These are phyloP conservation scores for Barbus barbus DNA, from an alignment of 2,113 vertebrate species.

Conservation along the genomic window DNA sequence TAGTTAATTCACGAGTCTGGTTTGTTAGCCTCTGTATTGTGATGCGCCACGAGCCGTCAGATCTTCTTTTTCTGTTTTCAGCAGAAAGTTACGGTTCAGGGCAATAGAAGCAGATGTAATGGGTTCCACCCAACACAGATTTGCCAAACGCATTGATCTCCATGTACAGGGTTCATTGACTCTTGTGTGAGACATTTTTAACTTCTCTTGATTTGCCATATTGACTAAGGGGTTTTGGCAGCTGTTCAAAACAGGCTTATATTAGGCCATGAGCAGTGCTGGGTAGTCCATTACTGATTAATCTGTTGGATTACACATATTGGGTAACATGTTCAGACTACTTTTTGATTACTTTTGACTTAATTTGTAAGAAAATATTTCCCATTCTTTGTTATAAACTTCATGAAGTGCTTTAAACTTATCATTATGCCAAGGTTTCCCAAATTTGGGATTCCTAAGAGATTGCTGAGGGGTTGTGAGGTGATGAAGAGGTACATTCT, in stretches of 20 bases:
- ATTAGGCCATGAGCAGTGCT: no score
- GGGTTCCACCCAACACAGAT: slow-evolving; percentile 51
- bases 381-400: no score
- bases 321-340: no score
- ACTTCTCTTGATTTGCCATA: slow-evolving; percentile 45
- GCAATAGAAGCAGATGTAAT: slow-evolving; percentile 46
- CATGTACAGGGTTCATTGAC: slow-evolving; percentile 58
- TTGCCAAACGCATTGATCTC: slow-evolving; percentile 61
- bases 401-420: no score
- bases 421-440: no score
- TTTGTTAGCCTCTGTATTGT: slow-evolving; percentile 61
- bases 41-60: slow-evolving; percentile 38
- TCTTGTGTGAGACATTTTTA: neutral
- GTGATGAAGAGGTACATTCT: no score
- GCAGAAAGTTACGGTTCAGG: slow-evolving; percentile 47
- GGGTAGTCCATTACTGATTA: neutral
- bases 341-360: no score
- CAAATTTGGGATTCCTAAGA: no score
- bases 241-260: neutral
- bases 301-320: no score
- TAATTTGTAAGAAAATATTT: no score
- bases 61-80: slow-evolving; percentile 56
- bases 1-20: slow-evolving; percentile 70
- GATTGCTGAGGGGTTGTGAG: no score
- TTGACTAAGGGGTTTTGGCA: neutral